Evolutionary conservation across 30 jellyfish, hydroid and myxozoan genomes (phyloP).

Genomic region (Hydractinia echinata): DNA sequence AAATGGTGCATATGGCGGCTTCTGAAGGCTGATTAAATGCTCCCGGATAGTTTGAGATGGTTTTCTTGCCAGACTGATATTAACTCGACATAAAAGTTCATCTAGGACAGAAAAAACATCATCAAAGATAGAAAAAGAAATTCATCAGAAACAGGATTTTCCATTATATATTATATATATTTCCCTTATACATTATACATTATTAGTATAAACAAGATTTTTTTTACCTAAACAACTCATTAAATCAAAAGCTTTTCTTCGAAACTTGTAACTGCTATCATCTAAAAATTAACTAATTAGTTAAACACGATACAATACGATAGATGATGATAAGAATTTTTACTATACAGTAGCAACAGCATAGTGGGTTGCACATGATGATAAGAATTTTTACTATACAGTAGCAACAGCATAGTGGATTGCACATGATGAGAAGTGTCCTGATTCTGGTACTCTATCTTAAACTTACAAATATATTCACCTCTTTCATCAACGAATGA

Average conservation of each 20-base stretch:
- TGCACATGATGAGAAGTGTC: no score
- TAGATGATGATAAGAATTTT: no score
- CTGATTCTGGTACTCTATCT: no score
- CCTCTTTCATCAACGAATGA: constrained; percentile 79
- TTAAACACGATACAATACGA: background rate
- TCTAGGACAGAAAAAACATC: constrained; percentile 21
- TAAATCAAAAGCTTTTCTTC: constrained; percentile 83
- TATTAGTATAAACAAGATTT: background rate
- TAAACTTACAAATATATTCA: background rate
- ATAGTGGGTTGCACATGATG: no score
- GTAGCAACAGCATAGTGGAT: no score
- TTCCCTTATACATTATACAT: no score
- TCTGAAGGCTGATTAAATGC: constrained; percentile 57
- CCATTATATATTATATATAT: no score
- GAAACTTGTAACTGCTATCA: constrained; percentile 64
- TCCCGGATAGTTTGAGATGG: constrained; percentile 65
- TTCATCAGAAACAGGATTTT: background rate
- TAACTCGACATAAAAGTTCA: constrained; percentile 84
- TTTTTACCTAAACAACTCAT: constrained; percentile 74
- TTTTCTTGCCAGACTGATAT: constrained; percentile 83
- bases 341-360: no score
- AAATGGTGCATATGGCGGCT: constrained; percentile 97
- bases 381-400: no score
- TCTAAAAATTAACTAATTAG: constrained; percentile 29
- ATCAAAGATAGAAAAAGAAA: background rate